Evolutionary conservation across 2,888 invertebrate species (phyloP).

Genomic region (Cephus pulcher): DNA sequence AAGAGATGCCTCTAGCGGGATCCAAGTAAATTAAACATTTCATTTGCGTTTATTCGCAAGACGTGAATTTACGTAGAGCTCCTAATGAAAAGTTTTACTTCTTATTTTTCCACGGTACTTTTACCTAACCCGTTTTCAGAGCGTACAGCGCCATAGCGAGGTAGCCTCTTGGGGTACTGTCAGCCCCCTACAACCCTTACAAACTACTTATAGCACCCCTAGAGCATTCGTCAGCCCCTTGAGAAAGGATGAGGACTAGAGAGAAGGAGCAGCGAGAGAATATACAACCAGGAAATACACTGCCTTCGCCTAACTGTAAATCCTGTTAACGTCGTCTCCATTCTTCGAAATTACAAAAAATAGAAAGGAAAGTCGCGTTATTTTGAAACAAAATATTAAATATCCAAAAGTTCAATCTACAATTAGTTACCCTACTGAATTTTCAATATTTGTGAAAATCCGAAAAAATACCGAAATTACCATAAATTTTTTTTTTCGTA

Average conservation of each 20-base stretch:
- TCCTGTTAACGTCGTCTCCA: neutral
- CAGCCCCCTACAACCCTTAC: neutral
- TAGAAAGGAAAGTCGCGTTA: neutral
- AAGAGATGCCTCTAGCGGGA: constrained; percentile 16
- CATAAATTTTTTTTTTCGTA: neutral
- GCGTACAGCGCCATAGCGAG: neutral
- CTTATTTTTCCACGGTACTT: constrained; percentile 7
- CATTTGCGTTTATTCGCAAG: constrained; percentile 37
- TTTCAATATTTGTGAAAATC: neutral
- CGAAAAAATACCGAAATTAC: neutral
- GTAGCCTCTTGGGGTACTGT: neutral
- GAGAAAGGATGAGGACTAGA: neutral
- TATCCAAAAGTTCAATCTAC: neutral
- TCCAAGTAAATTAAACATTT: constrained; percentile 48
- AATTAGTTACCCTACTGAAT: neutral
- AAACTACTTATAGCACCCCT: neutral
- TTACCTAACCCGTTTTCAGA: neutral
- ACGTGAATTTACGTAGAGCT: constrained; percentile 29
- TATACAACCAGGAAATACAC: neutral
- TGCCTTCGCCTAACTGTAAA: neutral
- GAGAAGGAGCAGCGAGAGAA: neutral
- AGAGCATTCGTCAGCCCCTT: neutral
- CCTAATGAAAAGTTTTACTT: constrained; percentile 21
- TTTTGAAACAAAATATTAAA: neutral
- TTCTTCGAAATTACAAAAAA: neutral